Percentiles rank a stretch among this genome's conserved stretches.
Evolutionary conservation across 2,797 vertebrate species (phyloP).

Genomic region (Meda fulgida): DNA sequence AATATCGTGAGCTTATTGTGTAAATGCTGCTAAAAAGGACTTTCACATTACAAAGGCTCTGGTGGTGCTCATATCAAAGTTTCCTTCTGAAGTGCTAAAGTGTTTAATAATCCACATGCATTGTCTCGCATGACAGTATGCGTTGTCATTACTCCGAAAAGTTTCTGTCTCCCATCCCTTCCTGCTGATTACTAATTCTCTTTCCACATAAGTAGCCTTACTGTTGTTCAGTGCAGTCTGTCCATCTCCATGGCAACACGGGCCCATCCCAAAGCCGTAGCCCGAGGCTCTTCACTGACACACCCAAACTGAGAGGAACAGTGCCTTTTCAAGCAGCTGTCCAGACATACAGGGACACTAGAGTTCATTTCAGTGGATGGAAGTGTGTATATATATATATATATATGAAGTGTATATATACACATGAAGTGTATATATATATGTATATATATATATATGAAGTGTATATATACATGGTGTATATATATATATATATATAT

Average conservation of each 20-base stretch:
- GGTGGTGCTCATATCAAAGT: neutral
- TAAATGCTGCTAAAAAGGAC: neutral
- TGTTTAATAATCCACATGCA: neutral
- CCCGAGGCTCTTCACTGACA: constrained; percentile 39
- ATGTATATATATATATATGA: too few species aligned
- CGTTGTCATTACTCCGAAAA: constrained; percentile 23
- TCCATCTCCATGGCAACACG: constrained; percentile 21
- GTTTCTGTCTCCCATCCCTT: constrained; percentile 25
- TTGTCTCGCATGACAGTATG: constrained; percentile 22
- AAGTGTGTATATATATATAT: neutral
- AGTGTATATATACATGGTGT: too few species aligned
- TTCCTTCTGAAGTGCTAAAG: neutral
- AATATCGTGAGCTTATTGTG: neutral
- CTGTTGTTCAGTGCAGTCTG: constrained; percentile 40
- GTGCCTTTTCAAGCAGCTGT: neutral
- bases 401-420: too few species aligned
- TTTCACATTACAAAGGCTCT: neutral
- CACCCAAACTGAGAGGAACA: constrained; percentile 32
- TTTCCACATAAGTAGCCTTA: constrained; percentile 31
- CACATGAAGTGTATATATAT: too few species aligned
- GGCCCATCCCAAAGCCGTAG: constrained; percentile 19
- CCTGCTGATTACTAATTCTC: constrained; percentile 15
- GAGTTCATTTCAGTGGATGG: neutral
- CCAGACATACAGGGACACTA: constrained; percentile 5
- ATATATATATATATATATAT: too few species aligned